phyloP scores from a whole-genome alignment of 2,888 invertebrate species.

The Escarpia spicata region DNA sequence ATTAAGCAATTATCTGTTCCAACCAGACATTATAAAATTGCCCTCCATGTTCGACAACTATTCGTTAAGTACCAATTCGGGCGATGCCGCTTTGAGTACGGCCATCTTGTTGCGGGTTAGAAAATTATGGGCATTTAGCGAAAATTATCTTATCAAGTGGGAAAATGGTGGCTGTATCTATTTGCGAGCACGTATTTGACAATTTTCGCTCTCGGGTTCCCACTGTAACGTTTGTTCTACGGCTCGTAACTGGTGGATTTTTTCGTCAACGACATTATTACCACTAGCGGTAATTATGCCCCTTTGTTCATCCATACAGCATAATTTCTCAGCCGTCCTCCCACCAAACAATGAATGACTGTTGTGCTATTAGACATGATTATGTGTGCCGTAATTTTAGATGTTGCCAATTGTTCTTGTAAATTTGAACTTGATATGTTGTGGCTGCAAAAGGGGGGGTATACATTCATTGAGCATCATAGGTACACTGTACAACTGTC shows the following conservation, averaged over 20 bases:
- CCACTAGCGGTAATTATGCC: neutral
- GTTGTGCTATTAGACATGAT: neutral
- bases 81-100: neutral
- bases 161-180: conserved; percentile 7
- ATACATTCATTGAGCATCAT: neutral
- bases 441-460: neutral
- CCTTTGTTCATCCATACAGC: neutral
- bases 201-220: neutral
- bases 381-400: neutral
- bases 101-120: neutral
- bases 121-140: conserved; percentile 12
- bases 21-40: neutral
- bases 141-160: conserved; percentile 16
- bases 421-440: neutral
- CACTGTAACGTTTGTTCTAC: neutral
- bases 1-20: neutral
- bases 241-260: neutral
- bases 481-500: neutral
- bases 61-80: neutral
- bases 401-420: conserved; percentile 9
- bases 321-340: neutral
- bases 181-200: neutral
- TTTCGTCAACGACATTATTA: conserved; percentile 12
- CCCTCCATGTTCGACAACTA: neutral
- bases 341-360: neutral